phyloP scores from a whole-genome alignment of 2,888 invertebrate genomes.

The Phymatocera aterrima region DNA sequence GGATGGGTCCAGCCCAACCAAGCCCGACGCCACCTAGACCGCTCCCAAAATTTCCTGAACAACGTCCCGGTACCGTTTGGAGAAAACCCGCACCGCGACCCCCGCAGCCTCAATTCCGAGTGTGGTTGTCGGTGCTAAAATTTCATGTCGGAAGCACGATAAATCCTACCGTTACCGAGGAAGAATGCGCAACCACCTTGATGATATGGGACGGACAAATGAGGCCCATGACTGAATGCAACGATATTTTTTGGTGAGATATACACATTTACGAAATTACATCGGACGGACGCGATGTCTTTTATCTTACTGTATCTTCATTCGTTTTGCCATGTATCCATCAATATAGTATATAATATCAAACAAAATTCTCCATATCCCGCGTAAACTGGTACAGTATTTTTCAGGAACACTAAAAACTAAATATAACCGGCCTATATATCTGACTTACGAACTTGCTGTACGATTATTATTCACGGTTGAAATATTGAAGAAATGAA shows the following conservation, averaged over 20 bases:
- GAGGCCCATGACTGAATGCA: conserved; percentile 85
- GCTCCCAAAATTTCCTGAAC: conserved; percentile 72
- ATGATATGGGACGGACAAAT: conserved; percentile 89
- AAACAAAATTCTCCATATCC: no score
- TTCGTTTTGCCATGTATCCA: neutral
- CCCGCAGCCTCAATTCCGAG: conserved; percentile 83
- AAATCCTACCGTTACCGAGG: conserved; percentile 81
- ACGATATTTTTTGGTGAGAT: conserved; percentile 88
- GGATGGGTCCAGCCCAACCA: conserved; percentile 77
- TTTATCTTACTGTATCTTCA: no score
- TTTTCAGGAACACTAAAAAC: no score
- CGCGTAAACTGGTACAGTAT: no score
- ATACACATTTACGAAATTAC: no score
- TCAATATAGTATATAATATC: no score
- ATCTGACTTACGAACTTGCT: no score
- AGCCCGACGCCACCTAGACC: conserved; percentile 76
- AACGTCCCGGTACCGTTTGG: conserved; percentile 74
- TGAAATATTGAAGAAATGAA: no score
- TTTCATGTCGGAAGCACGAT: conserved; percentile 85
- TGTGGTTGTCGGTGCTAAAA: conserved; percentile 91
- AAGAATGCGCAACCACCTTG: conserved; percentile 88
- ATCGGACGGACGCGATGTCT: no score
- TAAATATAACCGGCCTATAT: no score
- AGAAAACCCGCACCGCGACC: conserved; percentile 76
- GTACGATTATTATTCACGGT: no score